phyloP scores from a whole-genome alignment of 2,113 vertebrate species.

The Eulemur rufifrons region DNA sequence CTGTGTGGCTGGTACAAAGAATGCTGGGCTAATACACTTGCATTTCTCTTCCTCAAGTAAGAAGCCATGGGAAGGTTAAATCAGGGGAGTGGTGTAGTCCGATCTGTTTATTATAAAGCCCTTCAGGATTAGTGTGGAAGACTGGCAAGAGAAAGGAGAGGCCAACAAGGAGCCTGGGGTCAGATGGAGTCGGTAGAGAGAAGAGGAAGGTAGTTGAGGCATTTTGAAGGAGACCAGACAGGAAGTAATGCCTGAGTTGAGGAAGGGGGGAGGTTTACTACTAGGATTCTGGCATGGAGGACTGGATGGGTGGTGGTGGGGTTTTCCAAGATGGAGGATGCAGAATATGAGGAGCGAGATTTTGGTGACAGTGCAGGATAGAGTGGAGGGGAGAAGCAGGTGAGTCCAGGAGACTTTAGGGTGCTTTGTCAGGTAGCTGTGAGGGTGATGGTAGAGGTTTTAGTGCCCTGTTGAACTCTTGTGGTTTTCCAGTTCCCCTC shows the following conservation, averaged over 20 bases:
- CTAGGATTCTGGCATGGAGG: neutral
- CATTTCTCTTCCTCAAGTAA: neutral
- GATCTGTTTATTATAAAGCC: neutral
- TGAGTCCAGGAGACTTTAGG: neutral
- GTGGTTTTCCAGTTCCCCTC: neutral
- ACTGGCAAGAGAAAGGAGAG: neutral
- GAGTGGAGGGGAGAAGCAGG: neutral
- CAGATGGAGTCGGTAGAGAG: neutral
- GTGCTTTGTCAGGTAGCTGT: neutral
- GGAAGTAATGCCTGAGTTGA: neutral
- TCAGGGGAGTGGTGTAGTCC: neutral
- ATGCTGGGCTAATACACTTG: neutral
- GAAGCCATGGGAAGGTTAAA: neutral
- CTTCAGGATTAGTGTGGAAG: neutral
- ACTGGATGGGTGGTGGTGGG: too few relatives aligned
- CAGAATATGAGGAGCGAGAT: too few relatives aligned
- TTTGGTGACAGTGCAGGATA: neutral
- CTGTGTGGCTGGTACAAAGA: neutral
- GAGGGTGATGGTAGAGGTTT: neutral
- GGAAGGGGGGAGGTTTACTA: neutral
- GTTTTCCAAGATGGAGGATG: neutral
- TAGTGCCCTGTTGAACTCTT: neutral
- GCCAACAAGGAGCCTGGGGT: neutral
- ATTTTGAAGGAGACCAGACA: neutral
- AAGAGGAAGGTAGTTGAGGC: neutral